Base-by-base conservation (phyloP, 2,888 invertebrate species). In the Sthenelais limicola region DNA sequence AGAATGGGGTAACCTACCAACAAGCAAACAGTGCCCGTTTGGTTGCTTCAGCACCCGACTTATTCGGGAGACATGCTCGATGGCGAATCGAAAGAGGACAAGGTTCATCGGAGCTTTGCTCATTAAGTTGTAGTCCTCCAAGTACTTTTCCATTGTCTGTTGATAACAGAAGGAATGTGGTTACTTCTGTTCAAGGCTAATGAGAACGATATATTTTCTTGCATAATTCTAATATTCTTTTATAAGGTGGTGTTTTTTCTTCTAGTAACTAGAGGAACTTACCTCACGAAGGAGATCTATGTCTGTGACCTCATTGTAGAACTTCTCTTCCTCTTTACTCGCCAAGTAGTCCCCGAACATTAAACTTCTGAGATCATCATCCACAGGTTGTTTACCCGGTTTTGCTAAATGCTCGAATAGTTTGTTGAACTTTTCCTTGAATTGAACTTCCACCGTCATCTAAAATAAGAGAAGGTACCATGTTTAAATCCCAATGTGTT, bases 91-190 rank as follows among this genome's bases (percentile, higher is more conserved):
- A 77, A 88, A 88, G 82, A 88, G 82, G 62, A 88, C 87, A 32
- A 88, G 82, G 72, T 86, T 84, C 87, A 88, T 87, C 0, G 85
- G 86, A n/a, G 86, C 84, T 76, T 85, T 87, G 75, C 82, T 84
- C 81, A 84, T 84, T 73, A 82, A 73, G 77, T 87, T 88, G 74
- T 85, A 87, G 32, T 87, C 87, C 51, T 86, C 86, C 71, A 87
- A 78, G 71, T 83, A 86, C 32, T 78, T 79, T 73, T 87, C 85
- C 75, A 87, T 84, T 33, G 79, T 80, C 85, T 86, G 77, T 0
- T 7, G n/a, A 24, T 5, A 76, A 58, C 3, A 72, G 21, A 52
- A 24, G 15, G 52, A 43, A 12, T 12, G 43, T 43, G 9, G 43
- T 43, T 43, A 15, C 43, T 12, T 12, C 15, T 43, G 15, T 9